Percentiles rank a stretch among this genome's conserved stretches.
These are phyloP conservation scores for Hylyphantes graminicola DNA, from an alignment of 1,140 invertebrate genomes.

Conservation along the genomic window DNA sequence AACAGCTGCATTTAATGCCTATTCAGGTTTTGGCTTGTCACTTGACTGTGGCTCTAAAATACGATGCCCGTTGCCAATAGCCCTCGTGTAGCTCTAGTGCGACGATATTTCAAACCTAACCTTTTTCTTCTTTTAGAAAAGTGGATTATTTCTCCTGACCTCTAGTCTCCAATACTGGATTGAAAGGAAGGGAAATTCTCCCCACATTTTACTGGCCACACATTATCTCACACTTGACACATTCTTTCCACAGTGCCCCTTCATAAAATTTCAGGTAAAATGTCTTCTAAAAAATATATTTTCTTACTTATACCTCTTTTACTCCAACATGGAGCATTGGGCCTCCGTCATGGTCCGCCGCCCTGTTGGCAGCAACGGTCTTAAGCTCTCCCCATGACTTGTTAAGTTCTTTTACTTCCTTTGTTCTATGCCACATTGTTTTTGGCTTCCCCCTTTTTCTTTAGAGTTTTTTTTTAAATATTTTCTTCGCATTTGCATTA, in stretches of 20 bases:
- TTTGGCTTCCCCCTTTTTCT: too few relatives aligned
- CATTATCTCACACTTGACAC: slow-evolving; percentile 78
- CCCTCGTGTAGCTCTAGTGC: too few relatives aligned
- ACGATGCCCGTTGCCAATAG: too few relatives aligned
- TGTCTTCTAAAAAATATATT: slow-evolving; percentile 64
- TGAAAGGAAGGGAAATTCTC: slow-evolving; percentile 72
- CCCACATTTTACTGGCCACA: slow-evolving; percentile 81
- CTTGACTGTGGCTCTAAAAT: too few relatives aligned
- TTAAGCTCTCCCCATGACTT: neutral
- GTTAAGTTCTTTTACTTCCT: neutral
- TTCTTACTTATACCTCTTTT: neutral
- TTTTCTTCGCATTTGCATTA: neutral
- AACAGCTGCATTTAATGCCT: too few relatives aligned
- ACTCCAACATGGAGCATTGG: neutral
- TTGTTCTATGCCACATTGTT: too few relatives aligned
- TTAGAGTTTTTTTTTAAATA: too few relatives aligned
- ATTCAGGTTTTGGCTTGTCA: too few relatives aligned
- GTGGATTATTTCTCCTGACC: slow-evolving; percentile 79
- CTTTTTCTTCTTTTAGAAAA: slow-evolving; percentile 67
- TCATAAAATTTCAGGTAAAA: slow-evolving; percentile 66
- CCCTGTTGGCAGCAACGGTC: neutral
- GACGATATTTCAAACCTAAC: too few relatives aligned
- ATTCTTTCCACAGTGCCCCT: slow-evolving; percentile 68
- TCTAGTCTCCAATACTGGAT: slow-evolving; percentile 77
- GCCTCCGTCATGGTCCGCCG: neutral